Evolutionary conservation across 2,113 vertebrate genomes (phyloP), one percentile per base, ranked within the genome.

Genomic region (Sylvietta virens): DNA sequence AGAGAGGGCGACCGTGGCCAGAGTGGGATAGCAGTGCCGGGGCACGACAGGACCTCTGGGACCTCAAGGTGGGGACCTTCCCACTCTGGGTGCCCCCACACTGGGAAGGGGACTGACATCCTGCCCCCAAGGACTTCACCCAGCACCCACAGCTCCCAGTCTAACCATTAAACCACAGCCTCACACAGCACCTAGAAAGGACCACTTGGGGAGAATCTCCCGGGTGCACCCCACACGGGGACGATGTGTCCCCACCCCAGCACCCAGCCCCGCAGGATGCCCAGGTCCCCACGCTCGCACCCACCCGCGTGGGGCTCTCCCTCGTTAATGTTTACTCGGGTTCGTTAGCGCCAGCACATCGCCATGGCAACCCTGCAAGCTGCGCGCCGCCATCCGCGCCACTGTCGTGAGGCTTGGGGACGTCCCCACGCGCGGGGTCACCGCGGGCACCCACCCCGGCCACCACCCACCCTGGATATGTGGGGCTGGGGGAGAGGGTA

Each of bases 241-340:
- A 44, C 6, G 3, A 3, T 2, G 10, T 1, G 44, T 33, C 37
- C 62, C 82, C 72, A 18, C 10, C 13, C 4, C n/a, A 7, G 27
- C 69, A 24, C 21, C 39, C 61, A 3, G 48, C 56, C 67, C 67
- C 7, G 3, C 33, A 27, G 65, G 35, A 50, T 8, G 1, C 35
- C 58, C 0, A 47, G n/a, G 64, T 51, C 56, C 62, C 51, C 66
- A 21, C 56, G 44, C 86, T 44, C 65, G 42, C 64, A 51, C 73
- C 69, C 82, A 62, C 81, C 81, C 21, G 81, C 92, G 39, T 64
- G 86, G 92, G 92, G 92, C 86, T 94, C 70, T 87, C 88, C 87
- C 81, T 94, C 62, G 70, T 96, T 92, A 92, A 90, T 96, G 96
- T 97, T 97, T 97, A 95, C 96, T 92, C 84, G 71, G 92, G 58